phyloP scores from a whole-genome alignment of 2,113 vertebrate species.

The Onychostoma macrolepis region DNA sequence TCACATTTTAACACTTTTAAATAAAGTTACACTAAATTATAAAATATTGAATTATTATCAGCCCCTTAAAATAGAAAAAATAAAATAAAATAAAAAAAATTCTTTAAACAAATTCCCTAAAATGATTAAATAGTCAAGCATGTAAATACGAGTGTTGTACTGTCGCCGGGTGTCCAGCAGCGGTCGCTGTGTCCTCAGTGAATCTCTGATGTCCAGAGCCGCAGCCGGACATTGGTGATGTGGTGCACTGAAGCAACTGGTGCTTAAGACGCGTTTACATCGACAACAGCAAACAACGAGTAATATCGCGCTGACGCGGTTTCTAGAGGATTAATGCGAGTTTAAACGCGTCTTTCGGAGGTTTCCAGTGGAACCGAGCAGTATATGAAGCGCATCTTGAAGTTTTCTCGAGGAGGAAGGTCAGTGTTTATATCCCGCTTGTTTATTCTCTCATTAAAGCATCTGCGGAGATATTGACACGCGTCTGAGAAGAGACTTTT shows the following conservation, averaged over 20 bases:
- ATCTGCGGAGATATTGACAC: not conserved
- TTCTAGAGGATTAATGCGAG: not conserved
- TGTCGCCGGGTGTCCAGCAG: constrained; percentile 37
- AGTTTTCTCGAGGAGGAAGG: constrained; percentile 23
- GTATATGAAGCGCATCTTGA: not conserved
- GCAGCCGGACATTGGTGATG: constrained; percentile 27
- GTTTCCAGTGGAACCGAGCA: not conserved
- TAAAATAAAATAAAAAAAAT: too few relatives aligned
- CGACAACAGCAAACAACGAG: not conserved
- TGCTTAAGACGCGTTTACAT: constrained; percentile 25
- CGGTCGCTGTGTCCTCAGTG: constrained; percentile 21
- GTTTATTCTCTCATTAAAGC: not conserved
- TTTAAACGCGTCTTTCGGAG: not conserved
- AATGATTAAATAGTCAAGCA: too few relatives aligned
- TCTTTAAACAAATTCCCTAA: not conserved
- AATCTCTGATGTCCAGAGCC: not conserved
- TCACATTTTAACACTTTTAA: not conserved
- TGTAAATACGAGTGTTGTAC: not conserved
- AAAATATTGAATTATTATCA: not conserved
- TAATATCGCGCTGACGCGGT: constrained; percentile 7
- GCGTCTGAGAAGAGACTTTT: not conserved
- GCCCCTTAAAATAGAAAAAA: not conserved
- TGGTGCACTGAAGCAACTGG: constrained; percentile 50
- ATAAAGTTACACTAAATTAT: not conserved
- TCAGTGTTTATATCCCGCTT: constrained; percentile 23